Evolutionary conservation across 2,797 vertebrate species (phyloP).

Genomic region (Pipistrellus kuhlii): DNA sequence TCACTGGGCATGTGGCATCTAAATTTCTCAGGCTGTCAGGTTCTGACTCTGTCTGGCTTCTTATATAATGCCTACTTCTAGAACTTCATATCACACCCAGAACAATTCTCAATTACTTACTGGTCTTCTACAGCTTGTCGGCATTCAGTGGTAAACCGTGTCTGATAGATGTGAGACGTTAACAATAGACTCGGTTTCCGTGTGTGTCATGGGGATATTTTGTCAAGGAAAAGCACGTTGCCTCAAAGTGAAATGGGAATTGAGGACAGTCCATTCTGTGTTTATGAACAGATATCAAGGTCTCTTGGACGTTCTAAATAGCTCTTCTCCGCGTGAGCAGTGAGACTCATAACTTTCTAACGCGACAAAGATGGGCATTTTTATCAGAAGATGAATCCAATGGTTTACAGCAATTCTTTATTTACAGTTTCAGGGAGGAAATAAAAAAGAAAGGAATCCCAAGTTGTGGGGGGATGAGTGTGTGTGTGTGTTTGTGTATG

Average conservation of each 20-base stretch:
- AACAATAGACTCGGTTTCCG: neutral
- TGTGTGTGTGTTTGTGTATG: rapidly evolving
- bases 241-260: conserved; percentile 2
- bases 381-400: neutral
- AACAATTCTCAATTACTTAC: neutral
- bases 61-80: conserved; percentile 26
- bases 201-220: neutral
- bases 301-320: conserved; percentile 13
- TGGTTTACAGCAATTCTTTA: neutral
- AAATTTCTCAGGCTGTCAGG: neutral
- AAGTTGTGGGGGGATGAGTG: neutral
- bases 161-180: neutral
- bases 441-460: neutral
- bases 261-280: neutral
- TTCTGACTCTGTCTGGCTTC: neutral
- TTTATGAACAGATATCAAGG: conserved; percentile 26
- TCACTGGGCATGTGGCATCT: neutral
- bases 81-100: neutral
- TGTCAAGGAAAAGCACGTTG: conserved; percentile 37
- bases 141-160: neutral
- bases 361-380: neutral
- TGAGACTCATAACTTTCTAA: conserved; percentile 41
- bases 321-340: neutral
- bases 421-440: neutral
- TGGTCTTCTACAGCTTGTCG: neutral